These are phyloP conservation scores for Mesorhabditis sp. DNA, from an alignment of 2,888 invertebrate genomes.

Conservation along the genomic window DNA sequence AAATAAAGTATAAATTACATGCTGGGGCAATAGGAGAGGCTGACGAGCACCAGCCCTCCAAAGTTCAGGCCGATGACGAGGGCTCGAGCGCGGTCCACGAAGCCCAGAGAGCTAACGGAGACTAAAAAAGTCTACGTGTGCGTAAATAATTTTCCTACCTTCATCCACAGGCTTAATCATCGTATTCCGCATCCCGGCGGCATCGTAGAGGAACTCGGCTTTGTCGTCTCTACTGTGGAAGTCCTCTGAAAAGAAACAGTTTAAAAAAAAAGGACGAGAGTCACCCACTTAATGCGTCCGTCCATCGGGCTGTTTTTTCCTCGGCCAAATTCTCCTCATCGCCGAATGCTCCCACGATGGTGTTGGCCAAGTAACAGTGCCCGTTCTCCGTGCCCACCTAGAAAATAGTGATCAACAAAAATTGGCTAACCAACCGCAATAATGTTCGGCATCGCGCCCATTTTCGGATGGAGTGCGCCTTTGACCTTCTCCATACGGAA, in stretches of 20 bases:
- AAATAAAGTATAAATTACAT: background rate
- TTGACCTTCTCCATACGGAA: background rate
- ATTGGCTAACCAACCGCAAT: background rate
- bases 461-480: slow-evolving; percentile 2
- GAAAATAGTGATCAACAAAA: background rate
- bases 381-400: background rate
- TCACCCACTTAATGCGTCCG: slow-evolving; percentile 1
- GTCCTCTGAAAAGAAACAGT: background rate
- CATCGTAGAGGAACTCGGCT: too few relatives aligned
- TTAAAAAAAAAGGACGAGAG: background rate
- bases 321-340: background rate
- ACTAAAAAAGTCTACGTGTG: background rate
- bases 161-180: background rate
- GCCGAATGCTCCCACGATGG: too few relatives aligned
- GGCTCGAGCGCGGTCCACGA: background rate
- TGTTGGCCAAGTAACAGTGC: background rate
- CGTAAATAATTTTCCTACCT: background rate
- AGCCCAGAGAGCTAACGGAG: background rate
- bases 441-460: background rate
- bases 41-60: background rate
- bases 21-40: background rate
- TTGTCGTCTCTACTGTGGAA: background rate
- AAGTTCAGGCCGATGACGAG: background rate
- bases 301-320: background rate
- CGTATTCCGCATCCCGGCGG: background rate